These are phyloP conservation scores for Urophycis tenuis DNA, from an alignment of 2,797 vertebrate species.

Conservation along the genomic window DNA sequence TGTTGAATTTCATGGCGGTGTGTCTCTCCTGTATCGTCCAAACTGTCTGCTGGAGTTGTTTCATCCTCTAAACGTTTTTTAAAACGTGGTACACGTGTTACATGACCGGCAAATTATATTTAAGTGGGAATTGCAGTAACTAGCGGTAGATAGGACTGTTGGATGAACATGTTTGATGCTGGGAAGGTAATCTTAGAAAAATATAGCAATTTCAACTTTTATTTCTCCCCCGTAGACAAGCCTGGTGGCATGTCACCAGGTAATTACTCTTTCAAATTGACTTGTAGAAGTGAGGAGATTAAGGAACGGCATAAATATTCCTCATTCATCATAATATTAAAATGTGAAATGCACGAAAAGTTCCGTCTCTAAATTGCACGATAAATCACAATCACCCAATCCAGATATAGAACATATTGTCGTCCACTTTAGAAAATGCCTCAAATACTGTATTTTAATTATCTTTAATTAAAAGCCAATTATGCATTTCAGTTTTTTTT, in stretches of 20 bases:
- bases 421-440: background rate
- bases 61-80: background rate
- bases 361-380: background rate
- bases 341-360: background rate
- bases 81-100: too few species aligned
- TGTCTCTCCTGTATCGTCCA: too few species aligned
- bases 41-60: background rate
- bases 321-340: constrained; percentile 1
- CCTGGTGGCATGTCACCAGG: background rate
- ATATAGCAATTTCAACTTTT: background rate
- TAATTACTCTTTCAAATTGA: background rate
- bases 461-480: background rate
- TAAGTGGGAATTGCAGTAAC: background rate
- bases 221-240: background rate
- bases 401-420: background rate
- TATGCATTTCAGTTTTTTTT: too few species aligned
- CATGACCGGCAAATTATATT: background rate
- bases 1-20: too few species aligned
- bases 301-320: background rate
- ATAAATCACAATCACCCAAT: background rate
- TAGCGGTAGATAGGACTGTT: background rate
- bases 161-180: background rate
- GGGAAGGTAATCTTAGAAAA: background rate
- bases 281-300: background rate
- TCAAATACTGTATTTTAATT: background rate